Evolutionary conservation across 2,888 invertebrate species (phyloP).

Genomic region (Heliconius cydno): DNA sequence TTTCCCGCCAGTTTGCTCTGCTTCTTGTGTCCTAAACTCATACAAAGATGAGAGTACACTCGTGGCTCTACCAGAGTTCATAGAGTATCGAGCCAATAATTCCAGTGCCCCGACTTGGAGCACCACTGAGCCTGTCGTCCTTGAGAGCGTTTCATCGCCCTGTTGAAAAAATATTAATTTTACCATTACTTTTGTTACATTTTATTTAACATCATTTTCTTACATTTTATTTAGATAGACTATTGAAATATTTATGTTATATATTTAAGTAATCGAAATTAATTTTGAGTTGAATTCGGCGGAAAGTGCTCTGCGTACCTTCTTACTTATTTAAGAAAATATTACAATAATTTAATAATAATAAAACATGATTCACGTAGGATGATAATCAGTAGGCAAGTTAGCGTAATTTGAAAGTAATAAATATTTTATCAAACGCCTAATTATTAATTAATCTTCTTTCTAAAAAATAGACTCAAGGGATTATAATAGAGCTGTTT

Average conservation of each 20-base stretch:
- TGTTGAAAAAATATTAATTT: slow-evolving; percentile 42
- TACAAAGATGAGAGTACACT: slow-evolving; percentile 82
- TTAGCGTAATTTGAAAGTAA: too few species aligned
- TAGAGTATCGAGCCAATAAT: slow-evolving; percentile 75
- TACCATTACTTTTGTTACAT: not conserved
- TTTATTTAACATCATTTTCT: not conserved
- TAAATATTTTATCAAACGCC: too few species aligned
- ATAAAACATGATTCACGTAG: too few species aligned
- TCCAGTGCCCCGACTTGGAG: slow-evolving; percentile 77
- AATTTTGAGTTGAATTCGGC: too few species aligned
- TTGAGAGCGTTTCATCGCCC: slow-evolving; percentile 62
- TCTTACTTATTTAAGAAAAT: too few species aligned
- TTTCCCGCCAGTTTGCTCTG: slow-evolving; percentile 80
- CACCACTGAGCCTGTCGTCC: slow-evolving; percentile 75
- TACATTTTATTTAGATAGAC: not conserved
- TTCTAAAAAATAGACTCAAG: too few species aligned
- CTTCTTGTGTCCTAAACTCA: slow-evolving; percentile 79
- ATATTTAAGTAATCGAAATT: not conserved
- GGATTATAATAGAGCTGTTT: too few species aligned
- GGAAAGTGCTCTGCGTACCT: too few species aligned
- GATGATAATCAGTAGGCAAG: too few species aligned
- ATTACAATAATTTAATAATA: too few species aligned
- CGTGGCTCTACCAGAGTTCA: slow-evolving; percentile 74
- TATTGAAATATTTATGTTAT: too few species aligned
- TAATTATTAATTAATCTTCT: too few species aligned